Percentiles rank a stretch among this genome's conserved stretches.
Evolutionary conservation across 2,888 invertebrate genomes (phyloP).

Genomic region (Mylabris sibirica): DNA sequence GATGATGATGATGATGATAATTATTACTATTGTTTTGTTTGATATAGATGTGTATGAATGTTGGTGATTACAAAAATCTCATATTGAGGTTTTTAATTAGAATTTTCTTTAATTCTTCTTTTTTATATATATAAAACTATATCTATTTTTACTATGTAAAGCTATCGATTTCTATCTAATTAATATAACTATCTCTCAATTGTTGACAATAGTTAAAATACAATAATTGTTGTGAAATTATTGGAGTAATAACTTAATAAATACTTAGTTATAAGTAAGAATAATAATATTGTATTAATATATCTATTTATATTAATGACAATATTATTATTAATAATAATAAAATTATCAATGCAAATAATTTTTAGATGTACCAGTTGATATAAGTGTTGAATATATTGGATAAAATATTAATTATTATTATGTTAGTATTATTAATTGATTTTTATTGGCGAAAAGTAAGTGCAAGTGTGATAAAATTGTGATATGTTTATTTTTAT

Average conservation of each 20-base stretch:
- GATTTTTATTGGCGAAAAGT: not conserved
- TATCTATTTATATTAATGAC: too few species aligned
- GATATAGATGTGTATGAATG: constrained; percentile 1
- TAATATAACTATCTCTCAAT: constrained; percentile 34
- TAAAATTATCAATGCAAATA: constrained; percentile 48
- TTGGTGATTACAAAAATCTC: constrained; percentile 42
- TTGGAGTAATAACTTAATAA: constrained; percentile 13
- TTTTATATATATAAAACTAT: constrained; percentile 8
- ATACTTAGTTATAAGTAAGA: constrained; percentile 34
- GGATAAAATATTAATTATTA: constrained; percentile 31
- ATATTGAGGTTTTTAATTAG: constrained; percentile 50
- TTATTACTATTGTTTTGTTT: constrained; percentile 34
- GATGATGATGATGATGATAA: too few species aligned
- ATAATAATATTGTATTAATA: constrained; percentile 37
- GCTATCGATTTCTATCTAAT: constrained; percentile 36
- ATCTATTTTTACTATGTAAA: constrained; percentile 51
- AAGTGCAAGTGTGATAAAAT: constrained; percentile 3
- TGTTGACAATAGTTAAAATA: constrained; percentile 34
- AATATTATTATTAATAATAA: constrained; percentile 33
- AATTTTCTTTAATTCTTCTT: not conserved
- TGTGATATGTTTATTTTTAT: constrained; percentile 9
- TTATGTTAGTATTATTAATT: constrained; percentile 37
- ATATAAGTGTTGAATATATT: constrained; percentile 22
- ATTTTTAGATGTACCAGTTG: constrained; percentile 33
- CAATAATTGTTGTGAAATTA: constrained; percentile 33